Evolutionary conservation across 2,113 vertebrate species (phyloP).

Genomic region (Zeus faber): DNA sequence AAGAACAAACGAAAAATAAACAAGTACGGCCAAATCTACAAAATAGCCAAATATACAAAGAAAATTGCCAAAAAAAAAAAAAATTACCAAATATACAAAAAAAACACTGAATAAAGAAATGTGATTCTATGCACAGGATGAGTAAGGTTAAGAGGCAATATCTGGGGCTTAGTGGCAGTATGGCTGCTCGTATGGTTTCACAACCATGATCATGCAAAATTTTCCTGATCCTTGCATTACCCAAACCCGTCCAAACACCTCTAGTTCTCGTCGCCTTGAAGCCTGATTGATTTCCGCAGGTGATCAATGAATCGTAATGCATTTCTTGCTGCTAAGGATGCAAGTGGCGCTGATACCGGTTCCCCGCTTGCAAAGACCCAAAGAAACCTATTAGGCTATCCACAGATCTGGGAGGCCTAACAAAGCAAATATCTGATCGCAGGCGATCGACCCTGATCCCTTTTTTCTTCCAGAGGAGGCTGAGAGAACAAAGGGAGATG

Average conservation of each 20-base stretch:
- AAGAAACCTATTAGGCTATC: constrained; percentile 48
- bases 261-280: constrained; percentile 36
- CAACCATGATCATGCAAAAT: constrained; percentile 38
- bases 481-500: constrained; percentile 34
- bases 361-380: constrained; percentile 28
- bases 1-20: no score
- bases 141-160: no score
- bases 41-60: no score
- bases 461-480: constrained; percentile 47
- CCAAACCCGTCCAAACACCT: constrained; percentile 39
- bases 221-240: constrained; percentile 43
- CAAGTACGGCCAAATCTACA: no score
- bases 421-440: constrained; percentile 53
- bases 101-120: no score
- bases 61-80: no score
- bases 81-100: no score
- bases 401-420: constrained; percentile 32
- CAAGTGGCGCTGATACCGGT: constrained; percentile 29
- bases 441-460: constrained; percentile 38
- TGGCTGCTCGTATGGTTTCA: constrained; percentile 50
- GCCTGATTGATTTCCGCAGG: constrained; percentile 38
- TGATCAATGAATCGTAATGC: constrained; percentile 60
- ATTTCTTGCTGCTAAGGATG: constrained; percentile 50
- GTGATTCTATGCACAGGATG: no score
- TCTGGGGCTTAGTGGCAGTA: no score